phyloP scores from a whole-genome alignment of 1,140 invertebrate species.

The Holotrichia oblita region DNA sequence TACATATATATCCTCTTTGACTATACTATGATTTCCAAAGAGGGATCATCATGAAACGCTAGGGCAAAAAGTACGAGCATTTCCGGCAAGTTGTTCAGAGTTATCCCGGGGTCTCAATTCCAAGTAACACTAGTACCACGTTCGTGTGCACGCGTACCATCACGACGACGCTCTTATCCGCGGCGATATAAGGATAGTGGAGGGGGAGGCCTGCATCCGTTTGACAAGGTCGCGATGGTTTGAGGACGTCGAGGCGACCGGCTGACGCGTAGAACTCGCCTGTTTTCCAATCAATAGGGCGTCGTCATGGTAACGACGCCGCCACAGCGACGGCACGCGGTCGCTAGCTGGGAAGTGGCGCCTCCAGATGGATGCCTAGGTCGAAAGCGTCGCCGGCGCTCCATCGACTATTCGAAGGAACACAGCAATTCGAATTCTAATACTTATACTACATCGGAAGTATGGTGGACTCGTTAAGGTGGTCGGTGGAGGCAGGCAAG shows the following conservation, averaged over 20 bases:
- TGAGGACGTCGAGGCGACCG: slow-evolving; percentile 46
- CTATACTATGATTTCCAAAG: background rate
- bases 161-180: background rate
- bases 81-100: background rate
- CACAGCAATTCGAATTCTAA: background rate
- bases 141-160: background rate
- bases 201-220: background rate
- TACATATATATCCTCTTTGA: background rate
- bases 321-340: slow-evolving; percentile 52
- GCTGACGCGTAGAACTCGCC: slow-evolving; percentile 46
- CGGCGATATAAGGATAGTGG: background rate
- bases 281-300: slow-evolving; percentile 46
- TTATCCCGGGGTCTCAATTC: background rate
- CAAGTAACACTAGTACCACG: background rate
- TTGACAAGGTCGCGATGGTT: slow-evolving; percentile 17
- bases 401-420: background rate
- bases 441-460: background rate
- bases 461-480: background rate
- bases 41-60: background rate
- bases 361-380: slow-evolving; percentile 43
- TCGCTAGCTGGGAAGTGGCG: slow-evolving; percentile 48
- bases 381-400: slow-evolving; percentile 16
- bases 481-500: background rate
- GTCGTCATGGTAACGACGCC: slow-evolving; percentile 50
- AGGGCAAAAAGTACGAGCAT: background rate